These are phyloP conservation scores for Pelobates fuscus DNA, from an alignment of 2,113 vertebrate species.

Conservation along the genomic window DNA sequence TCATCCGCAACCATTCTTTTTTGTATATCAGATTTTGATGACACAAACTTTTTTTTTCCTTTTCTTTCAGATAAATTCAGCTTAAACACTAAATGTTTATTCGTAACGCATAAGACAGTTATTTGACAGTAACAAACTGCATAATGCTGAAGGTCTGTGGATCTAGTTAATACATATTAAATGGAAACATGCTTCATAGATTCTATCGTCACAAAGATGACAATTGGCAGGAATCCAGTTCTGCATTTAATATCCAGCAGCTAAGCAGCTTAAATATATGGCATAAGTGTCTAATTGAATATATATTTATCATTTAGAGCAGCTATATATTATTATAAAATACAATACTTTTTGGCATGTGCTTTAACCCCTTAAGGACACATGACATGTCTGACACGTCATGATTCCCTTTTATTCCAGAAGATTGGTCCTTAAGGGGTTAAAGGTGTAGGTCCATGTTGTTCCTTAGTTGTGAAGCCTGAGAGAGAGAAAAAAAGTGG, in stretches of 20 bases:
- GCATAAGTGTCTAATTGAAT: slow-evolving; percentile 7
- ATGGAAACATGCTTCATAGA: slow-evolving; percentile 41
- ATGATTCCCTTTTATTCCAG: too few species aligned
- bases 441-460: too few species aligned
- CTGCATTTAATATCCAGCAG: slow-evolving; percentile 8
- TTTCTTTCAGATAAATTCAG: slow-evolving; percentile 14
- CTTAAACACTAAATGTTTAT: slow-evolving; percentile 35
- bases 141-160: slow-evolving; percentile 29
- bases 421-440: too few species aligned
- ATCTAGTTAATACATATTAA: slow-evolving; percentile 33
- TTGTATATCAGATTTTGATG: slow-evolving; percentile 20
- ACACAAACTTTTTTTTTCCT: slow-evolving; percentile 24
- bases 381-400: too few species aligned
- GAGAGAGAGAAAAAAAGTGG: too few species aligned
- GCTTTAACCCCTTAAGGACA: too few species aligned
- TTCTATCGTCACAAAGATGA: slow-evolving; percentile 39
- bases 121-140: slow-evolving; percentile 43
- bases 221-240: slow-evolving; percentile 27
- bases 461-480: too few species aligned
- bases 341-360: neutral
- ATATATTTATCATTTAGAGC: slow-evolving; percentile 19
- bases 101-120: slow-evolving; percentile 25
- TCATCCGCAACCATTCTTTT: neutral
- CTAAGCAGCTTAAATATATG: neutral
- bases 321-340: neutral